Percentiles rank a stretch among this genome's conserved stretches.
Evolutionary conservation across 2,797 vertebrate species (phyloP).

Genomic region (Chelidonichthys spinosus): DNA sequence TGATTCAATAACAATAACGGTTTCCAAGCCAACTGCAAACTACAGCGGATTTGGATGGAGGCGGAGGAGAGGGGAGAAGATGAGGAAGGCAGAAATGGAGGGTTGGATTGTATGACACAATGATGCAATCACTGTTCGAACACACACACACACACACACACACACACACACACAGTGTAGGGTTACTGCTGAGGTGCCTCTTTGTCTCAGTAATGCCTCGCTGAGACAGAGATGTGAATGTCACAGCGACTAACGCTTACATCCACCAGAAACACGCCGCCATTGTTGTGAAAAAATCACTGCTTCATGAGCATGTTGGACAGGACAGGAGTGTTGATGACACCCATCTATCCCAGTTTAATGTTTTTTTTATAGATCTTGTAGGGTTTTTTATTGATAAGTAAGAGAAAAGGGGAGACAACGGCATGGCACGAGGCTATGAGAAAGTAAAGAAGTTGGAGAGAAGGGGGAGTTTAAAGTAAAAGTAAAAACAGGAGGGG

Average conservation of each 20-base stretch:
- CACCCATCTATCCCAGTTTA: neutral
- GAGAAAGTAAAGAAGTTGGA: neutral
- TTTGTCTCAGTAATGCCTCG: slow-evolving; percentile 67
- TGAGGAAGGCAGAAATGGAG: slow-evolving; percentile 32
- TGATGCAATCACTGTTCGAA: slow-evolving; percentile 71
- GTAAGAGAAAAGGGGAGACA: neutral
- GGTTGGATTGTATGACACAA: slow-evolving; percentile 59
- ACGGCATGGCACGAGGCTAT: neutral
- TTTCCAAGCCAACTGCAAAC: slow-evolving; percentile 23
- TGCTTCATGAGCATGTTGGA: neutral
- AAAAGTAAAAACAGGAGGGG: slow-evolving; percentile 1
- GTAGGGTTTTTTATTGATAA: neutral
- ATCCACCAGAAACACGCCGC: slow-evolving; percentile 52
- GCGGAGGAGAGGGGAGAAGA: slow-evolving; percentile 15
- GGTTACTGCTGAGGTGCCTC: slow-evolving; percentile 77
- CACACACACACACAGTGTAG: slow-evolving; percentile 46
- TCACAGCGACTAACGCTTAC: slow-evolving; percentile 61
- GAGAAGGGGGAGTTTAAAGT: neutral
- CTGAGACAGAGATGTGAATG: slow-evolving; percentile 69
- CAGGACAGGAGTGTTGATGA: neutral
- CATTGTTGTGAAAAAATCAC: slow-evolving; percentile 46
- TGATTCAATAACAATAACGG: neutral
- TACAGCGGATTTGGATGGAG: slow-evolving; percentile 1
- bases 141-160: slow-evolving; percentile 30
- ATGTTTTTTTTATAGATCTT: neutral